Conservation (phyloP, 2,113 vertebrate species). For the Alligator sinensis region DNA sequence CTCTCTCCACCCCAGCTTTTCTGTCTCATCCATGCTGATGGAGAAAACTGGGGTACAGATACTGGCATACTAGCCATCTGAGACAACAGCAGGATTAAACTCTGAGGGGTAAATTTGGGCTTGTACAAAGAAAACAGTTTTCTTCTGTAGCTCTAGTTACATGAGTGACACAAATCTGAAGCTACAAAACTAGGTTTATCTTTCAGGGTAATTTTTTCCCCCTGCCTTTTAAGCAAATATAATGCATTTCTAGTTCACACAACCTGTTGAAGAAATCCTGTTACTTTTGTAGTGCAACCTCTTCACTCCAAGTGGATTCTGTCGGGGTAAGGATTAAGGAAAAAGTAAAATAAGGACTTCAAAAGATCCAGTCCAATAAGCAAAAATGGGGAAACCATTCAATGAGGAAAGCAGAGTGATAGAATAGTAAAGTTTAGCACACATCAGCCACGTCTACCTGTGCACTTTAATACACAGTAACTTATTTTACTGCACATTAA, state of each 20-base stretch:
- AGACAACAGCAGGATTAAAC: neutral
- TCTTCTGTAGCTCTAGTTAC: neutral
- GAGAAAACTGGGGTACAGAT: neutral
- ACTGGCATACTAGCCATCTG: neutral
- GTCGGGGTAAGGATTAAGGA: neutral
- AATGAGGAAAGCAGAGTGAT: neutral
- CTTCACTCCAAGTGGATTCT: neutral
- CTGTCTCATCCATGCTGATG: neutral
- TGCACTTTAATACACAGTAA: no score
- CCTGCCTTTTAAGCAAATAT: no score
- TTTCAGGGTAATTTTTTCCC: no score
- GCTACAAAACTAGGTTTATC: neutral
- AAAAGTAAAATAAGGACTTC: neutral
- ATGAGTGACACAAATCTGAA: neutral
- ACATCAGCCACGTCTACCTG: no score
- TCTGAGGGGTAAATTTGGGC: neutral
- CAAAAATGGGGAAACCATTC: neutral
- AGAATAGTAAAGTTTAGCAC: neutral
- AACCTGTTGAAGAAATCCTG: neutral
- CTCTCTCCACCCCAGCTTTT: neutral
- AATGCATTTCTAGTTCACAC: neutral
- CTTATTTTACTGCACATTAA: no score
- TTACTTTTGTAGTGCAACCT: neutral
- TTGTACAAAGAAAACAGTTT: neutral
- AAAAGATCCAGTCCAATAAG: neutral